phyloP scores from a whole-genome alignment of 2,888 invertebrate species.

The Sesia apiformis region DNA sequence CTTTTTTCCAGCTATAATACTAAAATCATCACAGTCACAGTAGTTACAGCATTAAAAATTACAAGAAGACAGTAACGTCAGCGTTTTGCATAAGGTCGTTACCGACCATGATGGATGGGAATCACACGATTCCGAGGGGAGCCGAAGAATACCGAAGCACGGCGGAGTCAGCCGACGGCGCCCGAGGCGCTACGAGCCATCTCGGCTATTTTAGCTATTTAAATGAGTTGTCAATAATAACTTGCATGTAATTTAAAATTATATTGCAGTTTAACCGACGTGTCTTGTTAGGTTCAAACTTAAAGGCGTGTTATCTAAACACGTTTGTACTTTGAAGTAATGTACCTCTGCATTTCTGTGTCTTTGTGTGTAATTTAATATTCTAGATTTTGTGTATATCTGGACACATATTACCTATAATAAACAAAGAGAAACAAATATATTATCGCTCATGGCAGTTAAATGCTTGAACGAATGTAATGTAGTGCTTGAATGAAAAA shows the following conservation, averaged over 20 bases:
- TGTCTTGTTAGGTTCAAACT: not conserved
- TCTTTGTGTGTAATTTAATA: too few species aligned
- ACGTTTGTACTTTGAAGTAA: not conserved
- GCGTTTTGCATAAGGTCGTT: slow-evolving; percentile 63
- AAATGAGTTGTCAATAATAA: slow-evolving; percentile 59
- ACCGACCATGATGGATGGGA: slow-evolving; percentile 55
- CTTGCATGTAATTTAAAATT: not conserved
- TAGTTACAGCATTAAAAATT: not conserved
- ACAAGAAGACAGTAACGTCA: slow-evolving; percentile 14
- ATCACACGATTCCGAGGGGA: slow-evolving; percentile 41
- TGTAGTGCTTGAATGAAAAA: too few species aligned
- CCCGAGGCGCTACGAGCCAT: slow-evolving; percentile 28
- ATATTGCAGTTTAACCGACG: not conserved
- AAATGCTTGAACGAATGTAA: too few species aligned
- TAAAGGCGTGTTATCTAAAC: not conserved
- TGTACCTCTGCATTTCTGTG: too few species aligned
- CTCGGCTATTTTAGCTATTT: slow-evolving; percentile 34
- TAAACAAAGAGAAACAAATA: too few species aligned
- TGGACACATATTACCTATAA: too few species aligned
- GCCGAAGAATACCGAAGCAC: slow-evolving; percentile 23
- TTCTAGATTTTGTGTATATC: too few species aligned
- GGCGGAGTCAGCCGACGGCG: slow-evolving; percentile 9
- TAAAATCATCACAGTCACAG: not conserved
- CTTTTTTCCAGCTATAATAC: too few species aligned
- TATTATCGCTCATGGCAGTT: too few species aligned